Evolutionary conservation across 2,797 vertebrate species (phyloP), one percentile per base, ranked within the genome.

Genomic region (Champsocephalus esox): DNA sequence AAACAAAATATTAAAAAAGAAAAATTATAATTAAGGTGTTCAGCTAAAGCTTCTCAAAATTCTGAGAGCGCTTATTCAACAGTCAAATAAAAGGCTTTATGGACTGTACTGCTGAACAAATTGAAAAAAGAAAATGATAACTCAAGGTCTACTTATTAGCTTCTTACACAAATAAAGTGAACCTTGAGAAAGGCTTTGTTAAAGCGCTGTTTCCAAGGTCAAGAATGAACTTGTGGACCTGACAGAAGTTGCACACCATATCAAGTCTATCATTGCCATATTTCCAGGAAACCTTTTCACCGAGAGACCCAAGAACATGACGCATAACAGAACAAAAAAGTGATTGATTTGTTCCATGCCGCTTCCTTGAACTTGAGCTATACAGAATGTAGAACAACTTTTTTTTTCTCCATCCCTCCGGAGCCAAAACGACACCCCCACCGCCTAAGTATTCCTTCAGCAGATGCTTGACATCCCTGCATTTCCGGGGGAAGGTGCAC

Each of bases 401-500:
- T 28, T 56, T 12, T 54, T 64, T 58, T 48, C 70, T 77, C 77
- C 55, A 55, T 50, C 68, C 55, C 13, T 16, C 38, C 61, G 13
- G 34, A 60, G 34, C 6, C 11, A 51, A 55, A 75, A 43, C 50
- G 56, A 38, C 73, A 60, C 64, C 57, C 3, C n/a, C 73, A 60
- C 64, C 57, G 3, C n/a, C 17, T 10, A 9, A 43, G 49, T 14
- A 41, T 77, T 32, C 49, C 34, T 41, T 21, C 24, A 45, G 28
- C 65, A 55, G 54, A 44, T 64, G 68, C 58, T 54, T 80, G 78
- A 81, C 88, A 77, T 70, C 51, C 21, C 50, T 3, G 66, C 55
- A 66, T 75, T 80, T 79, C 72, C 9, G 21, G 19, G 34, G 45
- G 55, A 58, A 59, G 72, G 69, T 9, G 16, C 24, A 17, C 19